Conservation (phyloP, 2,113 vertebrate genomes). For the Glaucidium brasilianum region DNA sequence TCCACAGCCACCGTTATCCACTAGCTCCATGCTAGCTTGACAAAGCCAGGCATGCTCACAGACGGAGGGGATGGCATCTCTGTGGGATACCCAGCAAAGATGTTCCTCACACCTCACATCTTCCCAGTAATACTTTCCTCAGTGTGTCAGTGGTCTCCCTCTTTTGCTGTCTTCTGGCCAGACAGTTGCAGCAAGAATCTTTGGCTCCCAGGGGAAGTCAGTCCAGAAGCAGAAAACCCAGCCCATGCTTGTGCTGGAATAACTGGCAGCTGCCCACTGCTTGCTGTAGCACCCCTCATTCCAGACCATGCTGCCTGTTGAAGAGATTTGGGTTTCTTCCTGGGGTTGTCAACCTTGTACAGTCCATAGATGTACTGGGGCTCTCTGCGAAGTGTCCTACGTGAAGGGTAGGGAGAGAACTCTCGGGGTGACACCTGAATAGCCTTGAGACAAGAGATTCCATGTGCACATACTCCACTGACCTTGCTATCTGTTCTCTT, state of each 20-base stretch:
- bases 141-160: neutral
- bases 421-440: accelerated
- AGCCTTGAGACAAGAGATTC: neutral
- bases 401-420: neutral
- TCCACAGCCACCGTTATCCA: accelerated
- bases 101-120: neutral
- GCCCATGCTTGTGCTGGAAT: neutral
- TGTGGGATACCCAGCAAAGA: neutral
- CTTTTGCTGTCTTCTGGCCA: neutral
- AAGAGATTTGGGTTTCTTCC: neutral
- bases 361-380: neutral
- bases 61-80: neutral
- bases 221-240: neutral
- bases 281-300: neutral
- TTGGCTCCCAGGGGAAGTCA: neutral
- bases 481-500: neutral
- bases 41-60: neutral
- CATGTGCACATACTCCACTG: neutral
- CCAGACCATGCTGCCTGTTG: neutral
- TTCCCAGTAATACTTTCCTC: neutral
- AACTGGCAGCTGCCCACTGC: neutral
- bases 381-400: neutral
- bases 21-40: neutral
- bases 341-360: neutral
- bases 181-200: neutral